Evolutionary conservation across 1,140 invertebrate genomes (phyloP).

Genomic region (Solen grandis): DNA sequence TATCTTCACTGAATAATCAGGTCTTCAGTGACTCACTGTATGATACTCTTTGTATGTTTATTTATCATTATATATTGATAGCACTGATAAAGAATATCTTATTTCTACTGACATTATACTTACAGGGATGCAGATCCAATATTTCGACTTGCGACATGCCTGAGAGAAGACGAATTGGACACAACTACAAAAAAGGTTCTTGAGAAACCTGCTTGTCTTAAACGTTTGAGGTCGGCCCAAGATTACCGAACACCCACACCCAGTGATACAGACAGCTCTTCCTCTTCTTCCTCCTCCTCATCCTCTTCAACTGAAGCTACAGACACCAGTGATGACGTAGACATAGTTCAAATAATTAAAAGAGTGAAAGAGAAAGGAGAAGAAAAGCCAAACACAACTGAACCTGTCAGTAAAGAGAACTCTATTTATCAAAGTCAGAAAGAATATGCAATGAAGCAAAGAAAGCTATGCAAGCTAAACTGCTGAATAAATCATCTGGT

Average conservation of each 20-base stretch:
- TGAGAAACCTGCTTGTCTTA: slow-evolving; percentile 48
- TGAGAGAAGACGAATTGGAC: slow-evolving; percentile 78
- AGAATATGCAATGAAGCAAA: slow-evolving; percentile 46
- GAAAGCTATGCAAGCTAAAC: slow-evolving; percentile 51
- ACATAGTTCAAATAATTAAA: neutral
- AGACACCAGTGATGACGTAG: slow-evolving; percentile 7
- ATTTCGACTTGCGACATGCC: slow-evolving; percentile 88
- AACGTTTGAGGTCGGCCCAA: neutral
- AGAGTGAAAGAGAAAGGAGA: neutral
- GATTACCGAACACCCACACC: slow-evolving; percentile 38
- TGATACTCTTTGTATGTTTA: too few species aligned
- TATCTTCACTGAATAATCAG: too few species aligned
- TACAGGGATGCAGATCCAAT: slow-evolving; percentile 89
- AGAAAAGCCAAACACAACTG: neutral
- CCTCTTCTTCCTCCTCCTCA: neutral
- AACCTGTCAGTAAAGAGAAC: neutral
- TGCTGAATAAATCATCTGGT: too few species aligned
- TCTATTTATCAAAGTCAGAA: slow-evolving; percentile 38
- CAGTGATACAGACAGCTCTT: slow-evolving; percentile 31
- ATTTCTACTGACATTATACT: too few species aligned
- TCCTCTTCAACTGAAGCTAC: slow-evolving; percentile 7
- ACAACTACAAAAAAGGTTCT: slow-evolving; percentile 76
- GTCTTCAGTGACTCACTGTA: too few species aligned
- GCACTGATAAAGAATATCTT: too few species aligned
- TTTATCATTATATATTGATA: too few species aligned